Evolutionary conservation across 2,797 vertebrate genomes (phyloP).

Genomic region (Enteromius anoplus): DNA sequence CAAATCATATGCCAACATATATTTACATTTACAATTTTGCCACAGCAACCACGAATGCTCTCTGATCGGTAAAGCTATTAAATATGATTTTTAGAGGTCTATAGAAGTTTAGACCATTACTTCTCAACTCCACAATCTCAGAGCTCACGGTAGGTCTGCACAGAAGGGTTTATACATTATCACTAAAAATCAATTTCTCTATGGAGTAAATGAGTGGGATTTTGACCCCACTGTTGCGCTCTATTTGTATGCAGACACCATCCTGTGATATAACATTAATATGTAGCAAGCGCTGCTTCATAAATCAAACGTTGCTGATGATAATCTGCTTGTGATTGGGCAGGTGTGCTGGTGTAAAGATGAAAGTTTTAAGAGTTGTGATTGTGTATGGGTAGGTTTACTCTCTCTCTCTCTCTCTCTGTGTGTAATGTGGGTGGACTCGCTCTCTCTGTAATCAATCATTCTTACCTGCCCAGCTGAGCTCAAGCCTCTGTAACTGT

Average conservation of each 20-base stretch:
- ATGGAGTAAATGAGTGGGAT: conserved; percentile 6
- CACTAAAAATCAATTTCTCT: neutral
- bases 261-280: conserved; percentile 26
- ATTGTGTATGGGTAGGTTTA: conserved; percentile 22
- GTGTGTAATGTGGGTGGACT: conserved; percentile 42
- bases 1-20: neutral
- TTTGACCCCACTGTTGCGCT: neutral
- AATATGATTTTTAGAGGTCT: neutral
- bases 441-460: conserved; percentile 50
- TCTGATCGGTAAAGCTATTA: conserved; percentile 6
- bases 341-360: conserved; percentile 25
- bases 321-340: conserved; percentile 36
- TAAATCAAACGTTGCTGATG: conserved; percentile 36
- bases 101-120: conserved; percentile 4
- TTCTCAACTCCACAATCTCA: neutral
- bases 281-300: conserved; percentile 31
- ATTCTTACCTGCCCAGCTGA: conserved; percentile 43
- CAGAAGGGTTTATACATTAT: conserved; percentile 21
- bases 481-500: conserved; percentile 38
- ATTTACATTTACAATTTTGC: neutral
- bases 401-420: neutral
- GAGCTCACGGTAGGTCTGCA: neutral
- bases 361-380: conserved; percentile 20
- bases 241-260: conserved; percentile 36
- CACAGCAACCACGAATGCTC: neutral